Conservation (phyloP, 2,888 invertebrate genomes). For the Argyresthia goedartella region DNA sequence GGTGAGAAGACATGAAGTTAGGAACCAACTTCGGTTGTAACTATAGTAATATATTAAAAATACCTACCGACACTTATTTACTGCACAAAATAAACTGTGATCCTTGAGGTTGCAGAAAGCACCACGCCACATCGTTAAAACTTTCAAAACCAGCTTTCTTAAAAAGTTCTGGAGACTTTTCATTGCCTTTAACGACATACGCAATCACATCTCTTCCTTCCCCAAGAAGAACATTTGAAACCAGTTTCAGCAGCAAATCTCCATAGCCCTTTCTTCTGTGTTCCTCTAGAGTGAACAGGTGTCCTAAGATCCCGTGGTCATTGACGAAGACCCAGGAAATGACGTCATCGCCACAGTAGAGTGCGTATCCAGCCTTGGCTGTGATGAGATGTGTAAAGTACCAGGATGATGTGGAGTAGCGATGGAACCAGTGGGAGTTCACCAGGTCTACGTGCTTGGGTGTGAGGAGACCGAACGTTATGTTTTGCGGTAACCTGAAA, state of each 20-base stretch:
- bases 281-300: conserved; percentile 33
- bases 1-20: no score
- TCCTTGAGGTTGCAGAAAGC: conserved; percentile 1
- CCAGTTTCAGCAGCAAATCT: conserved; percentile 28
- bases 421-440: conserved; percentile 34
- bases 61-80: no score
- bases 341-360: conserved; percentile 23
- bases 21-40: no score
- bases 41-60: no score
- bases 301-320: conserved; percentile 33
- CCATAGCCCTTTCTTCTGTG: conserved; percentile 39
- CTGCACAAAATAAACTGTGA: no score
- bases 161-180: conserved; percentile 27
- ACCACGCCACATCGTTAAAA: conserved; percentile 22
- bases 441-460: conserved; percentile 24
- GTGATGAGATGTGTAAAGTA: conserved; percentile 31
- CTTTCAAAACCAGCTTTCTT: conserved; percentile 27
- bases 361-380: conserved; percentile 31
- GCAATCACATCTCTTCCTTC: conserved; percentile 26
- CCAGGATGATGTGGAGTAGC: conserved; percentile 23
- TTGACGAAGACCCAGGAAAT: conserved; percentile 34
- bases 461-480: conserved; percentile 21
- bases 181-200: conserved; percentile 29
- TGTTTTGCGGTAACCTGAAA: conserved; percentile 8
- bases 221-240: conserved; percentile 25